Evolutionary conservation across 2,888 invertebrate species (phyloP).

Genomic region (Hololepta plana): DNA sequence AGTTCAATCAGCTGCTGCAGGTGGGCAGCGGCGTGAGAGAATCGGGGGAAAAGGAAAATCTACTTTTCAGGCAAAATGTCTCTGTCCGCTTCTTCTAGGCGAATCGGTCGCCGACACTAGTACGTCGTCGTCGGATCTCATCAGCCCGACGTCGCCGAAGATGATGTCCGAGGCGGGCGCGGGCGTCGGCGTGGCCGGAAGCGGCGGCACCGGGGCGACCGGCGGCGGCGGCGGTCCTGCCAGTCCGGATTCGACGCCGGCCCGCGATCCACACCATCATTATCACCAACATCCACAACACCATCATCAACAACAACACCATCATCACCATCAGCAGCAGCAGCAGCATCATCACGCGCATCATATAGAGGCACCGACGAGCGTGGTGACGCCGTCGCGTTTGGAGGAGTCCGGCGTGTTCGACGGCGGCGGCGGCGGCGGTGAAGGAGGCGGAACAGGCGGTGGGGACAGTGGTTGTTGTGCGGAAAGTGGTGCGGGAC

Average conservation of each 20-base stretch:
- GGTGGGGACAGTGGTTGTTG: too few relatives aligned
- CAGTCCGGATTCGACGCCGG: constrained; percentile 10
- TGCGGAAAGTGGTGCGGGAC: too few relatives aligned
- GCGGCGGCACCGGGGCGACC: too few relatives aligned
- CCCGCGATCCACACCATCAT: background rate
- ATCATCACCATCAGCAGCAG: constrained; percentile 13
- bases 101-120: constrained; percentile 88
- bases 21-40: background rate
- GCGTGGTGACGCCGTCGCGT: constrained; percentile 25
- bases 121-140: constrained; percentile 78
- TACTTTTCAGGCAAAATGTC: constrained; percentile 21
- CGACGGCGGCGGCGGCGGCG: constrained; percentile 25
- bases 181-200: too few relatives aligned
- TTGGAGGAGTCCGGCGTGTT: constrained; percentile 35
- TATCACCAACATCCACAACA: constrained; percentile 11
- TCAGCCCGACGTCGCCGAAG: constrained; percentile 69
- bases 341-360: constrained; percentile 7
- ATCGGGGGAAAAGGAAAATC: too few relatives aligned
- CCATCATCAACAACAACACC: constrained; percentile 12
- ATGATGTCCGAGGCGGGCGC: constrained; percentile 39
- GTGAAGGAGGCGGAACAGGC: constrained; percentile 11
- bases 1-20: too few relatives aligned
- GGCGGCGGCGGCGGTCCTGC: too few relatives aligned
- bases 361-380: constrained; percentile 29
- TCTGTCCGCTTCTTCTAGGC: constrained; percentile 40